Evolutionary conservation across 2,797 vertebrate genomes (phyloP), one percentile per base, ranked within the genome.

Genomic region (Acanthurus leucopareius): DNA sequence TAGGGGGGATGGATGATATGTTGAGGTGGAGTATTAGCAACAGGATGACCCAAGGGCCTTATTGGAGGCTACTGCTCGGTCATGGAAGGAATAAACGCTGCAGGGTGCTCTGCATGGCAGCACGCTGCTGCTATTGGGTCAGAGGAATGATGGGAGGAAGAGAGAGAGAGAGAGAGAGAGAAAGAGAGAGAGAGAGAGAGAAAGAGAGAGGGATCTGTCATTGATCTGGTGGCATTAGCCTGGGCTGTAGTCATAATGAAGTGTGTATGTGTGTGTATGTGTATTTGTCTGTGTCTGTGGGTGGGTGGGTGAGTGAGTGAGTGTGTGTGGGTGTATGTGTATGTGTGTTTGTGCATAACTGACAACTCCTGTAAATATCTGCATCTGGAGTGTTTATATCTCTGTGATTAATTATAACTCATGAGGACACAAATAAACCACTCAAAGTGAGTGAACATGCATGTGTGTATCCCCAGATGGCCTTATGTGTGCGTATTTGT

Each of bases 191-290:
- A 40, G 68, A 57, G 48, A 47, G 53, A 47, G 52, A 7, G 63
- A 61, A 74, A 51, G 65, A 69, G 68, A 75, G 80, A 64, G 78
- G 76, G 64, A 67, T 89, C 83, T 82, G 89, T 86, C 91, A 94
- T 91, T 91, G 91, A 93, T 93, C 86, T 75, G 72, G 79, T 89
- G 84, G 86, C 85, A 91, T 92, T 90, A 90, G 87, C 85, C 58
- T 67, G 76, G 64, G 73, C 86, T 84, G 80, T 80, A 80, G 84
- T 83, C 52, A 81, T 91, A 92, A 91, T 90, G 79, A 88, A 89
- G 70, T 73, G 69, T 56, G 58, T 28, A 61, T 79, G 69, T 82
- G 66, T 81, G 56, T 64, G 7, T 71, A 40, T 52, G 53, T 73
- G 61, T 64, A 38, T 42, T 60, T 67, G 49, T 77, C 74, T 82